Base-by-base conservation (phyloP, 1,140 invertebrate genomes). In the Druon quercuslanigerum region DNA sequence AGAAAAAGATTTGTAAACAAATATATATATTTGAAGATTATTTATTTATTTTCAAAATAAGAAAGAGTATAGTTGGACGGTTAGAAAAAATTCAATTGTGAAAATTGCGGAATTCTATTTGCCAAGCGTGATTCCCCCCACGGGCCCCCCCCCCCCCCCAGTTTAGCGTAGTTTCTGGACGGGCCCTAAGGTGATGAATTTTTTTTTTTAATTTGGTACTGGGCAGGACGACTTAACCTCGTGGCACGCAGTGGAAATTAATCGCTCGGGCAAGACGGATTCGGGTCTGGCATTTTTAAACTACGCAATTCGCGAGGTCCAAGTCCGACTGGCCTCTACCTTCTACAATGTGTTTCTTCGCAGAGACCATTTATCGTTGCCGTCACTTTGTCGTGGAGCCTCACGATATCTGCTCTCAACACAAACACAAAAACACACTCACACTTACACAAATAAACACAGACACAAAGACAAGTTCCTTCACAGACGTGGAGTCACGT, bases 361-460 rank as follows among this genome's bases (percentile, higher is more conserved):
- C 73, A 73, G 25, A 74, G 77, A 51, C 77, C 77, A 82, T 79
- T 82, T 82, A 79, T 79, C 80, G 77, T 82, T 71, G 70, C 72
- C 80, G 77, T 81, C 80, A 78, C 74, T 76, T 76, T 56, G 79
- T 66, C 70, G 77, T 75, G 75, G 79, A 79, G 75, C 77, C 80
- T 77, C 72, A 79, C 76, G 76, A 50, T 71, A 74, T 25, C 33
- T 20, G 57, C 57, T 60, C 57, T 60, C 20, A 40, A 66, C 60
- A 66, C 20, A 13, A 25, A 66, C 25, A 66, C 60, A 40, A 9
- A 66, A 9, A 6, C 54, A 56, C 56, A 57, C 56, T 20, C 19
- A 57, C 17, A 12, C 17, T 56, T 56, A 19, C 11, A 20, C n/a
- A 56, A 16, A 56, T 20, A 19, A 19, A 11, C 9, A 19, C 33